Evolutionary conservation across 2,888 invertebrate genomes (phyloP).

Genomic region (Odontocolon sp.): DNA sequence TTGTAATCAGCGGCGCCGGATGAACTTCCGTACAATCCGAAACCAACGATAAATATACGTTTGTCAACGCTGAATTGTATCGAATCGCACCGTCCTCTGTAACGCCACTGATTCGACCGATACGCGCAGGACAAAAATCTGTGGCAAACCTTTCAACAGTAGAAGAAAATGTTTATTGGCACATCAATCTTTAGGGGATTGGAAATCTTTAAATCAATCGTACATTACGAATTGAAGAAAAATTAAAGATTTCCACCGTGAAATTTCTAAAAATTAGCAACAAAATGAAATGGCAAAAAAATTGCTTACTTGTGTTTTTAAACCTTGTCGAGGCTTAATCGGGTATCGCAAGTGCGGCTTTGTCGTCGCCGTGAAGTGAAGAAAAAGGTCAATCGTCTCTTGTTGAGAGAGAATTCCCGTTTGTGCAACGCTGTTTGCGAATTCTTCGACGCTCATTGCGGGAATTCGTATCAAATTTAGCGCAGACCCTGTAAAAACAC

Average conservation of each 20-base stretch:
- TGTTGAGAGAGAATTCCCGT: constrained; percentile 94
- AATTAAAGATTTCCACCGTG: background rate
- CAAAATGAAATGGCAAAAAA: background rate
- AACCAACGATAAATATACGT: constrained; percentile 97
- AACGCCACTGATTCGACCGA: constrained; percentile 98
- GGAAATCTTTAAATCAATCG: too few species aligned
- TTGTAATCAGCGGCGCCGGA: constrained; percentile 97
- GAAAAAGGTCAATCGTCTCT: constrained; percentile 97
- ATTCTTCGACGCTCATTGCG: constrained; percentile 96
- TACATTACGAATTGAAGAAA: too few species aligned
- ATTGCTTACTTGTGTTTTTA: constrained; percentile 90
- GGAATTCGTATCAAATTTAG: constrained; percentile 95
- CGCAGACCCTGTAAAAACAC: constrained; percentile 79
- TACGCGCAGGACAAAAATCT: constrained; percentile 98
- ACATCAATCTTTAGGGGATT: background rate
- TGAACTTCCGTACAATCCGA: constrained; percentile 97
- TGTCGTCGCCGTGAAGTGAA: constrained; percentile 94
- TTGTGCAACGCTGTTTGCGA: constrained; percentile 97
- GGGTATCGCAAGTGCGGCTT: constrained; percentile 93
- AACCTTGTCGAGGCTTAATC: constrained; percentile 90
- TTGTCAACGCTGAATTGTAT: constrained; percentile 98
- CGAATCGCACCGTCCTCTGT: constrained; percentile 97
- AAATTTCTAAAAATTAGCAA: background rate
- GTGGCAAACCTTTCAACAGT: constrained; percentile 89
- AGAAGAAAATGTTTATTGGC: background rate